Conservation (phyloP, 1,140 invertebrate genomes). For the Drosophila ananassae region DNA sequence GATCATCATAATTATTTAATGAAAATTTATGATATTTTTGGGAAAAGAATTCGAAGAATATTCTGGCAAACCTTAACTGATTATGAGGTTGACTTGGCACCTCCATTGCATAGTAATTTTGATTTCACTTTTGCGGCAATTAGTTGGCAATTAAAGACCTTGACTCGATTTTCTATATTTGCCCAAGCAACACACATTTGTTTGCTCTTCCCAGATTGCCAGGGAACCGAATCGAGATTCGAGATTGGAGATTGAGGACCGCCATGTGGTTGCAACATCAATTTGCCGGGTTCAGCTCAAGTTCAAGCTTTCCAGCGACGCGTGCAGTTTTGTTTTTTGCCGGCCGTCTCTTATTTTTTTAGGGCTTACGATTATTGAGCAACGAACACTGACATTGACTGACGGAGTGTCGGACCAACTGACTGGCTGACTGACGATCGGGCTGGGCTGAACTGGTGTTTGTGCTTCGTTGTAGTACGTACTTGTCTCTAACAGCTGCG, state of each 20-base stretch:
- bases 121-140: slow-evolving; percentile 55
- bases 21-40: slow-evolving; percentile 30
- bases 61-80: neutral
- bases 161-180: slow-evolving; percentile 52
- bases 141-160: slow-evolving; percentile 64
- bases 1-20: slow-evolving; percentile 39
- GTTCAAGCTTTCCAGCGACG: slow-evolving; percentile 48
- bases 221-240: slow-evolving; percentile 36
- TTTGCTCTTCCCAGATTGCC: slow-evolving; percentile 17
- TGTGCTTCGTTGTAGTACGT: slow-evolving; percentile 5
- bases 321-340: slow-evolving; percentile 37
- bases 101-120: slow-evolving; percentile 25
- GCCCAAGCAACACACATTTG: slow-evolving; percentile 24
- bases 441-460: slow-evolving; percentile 17
- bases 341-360: slow-evolving; percentile 13
- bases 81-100: neutral
- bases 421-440: slow-evolving; percentile 19
- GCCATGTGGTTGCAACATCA: slow-evolving; percentile 47
- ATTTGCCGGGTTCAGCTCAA: slow-evolving; percentile 59
- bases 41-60: neutral
- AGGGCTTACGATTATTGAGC: slow-evolving; percentile 59
- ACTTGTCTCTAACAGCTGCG: slow-evolving; percentile 36
- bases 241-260: slow-evolving; percentile 26
- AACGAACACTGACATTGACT: slow-evolving; percentile 62
- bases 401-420: slow-evolving; percentile 4